These are phyloP conservation scores for Eclectus roratus DNA, from an alignment of 2,113 vertebrate species.

Conservation along the genomic window DNA sequence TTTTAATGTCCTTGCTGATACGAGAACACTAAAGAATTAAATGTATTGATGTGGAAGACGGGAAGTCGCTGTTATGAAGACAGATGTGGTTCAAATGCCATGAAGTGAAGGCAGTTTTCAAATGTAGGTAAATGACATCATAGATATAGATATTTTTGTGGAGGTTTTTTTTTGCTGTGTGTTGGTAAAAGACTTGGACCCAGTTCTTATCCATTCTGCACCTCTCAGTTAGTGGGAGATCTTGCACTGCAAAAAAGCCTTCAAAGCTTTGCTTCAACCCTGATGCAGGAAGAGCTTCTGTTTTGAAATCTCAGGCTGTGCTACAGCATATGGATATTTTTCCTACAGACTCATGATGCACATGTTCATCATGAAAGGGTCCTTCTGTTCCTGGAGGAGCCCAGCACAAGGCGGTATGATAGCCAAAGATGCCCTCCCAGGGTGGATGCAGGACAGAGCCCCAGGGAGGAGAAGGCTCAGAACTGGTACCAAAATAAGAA, in stretches of 20 bases:
- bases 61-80: neutral
- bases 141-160: neutral
- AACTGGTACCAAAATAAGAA: neutral
- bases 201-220: neutral
- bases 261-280: neutral
- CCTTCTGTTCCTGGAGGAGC: neutral
- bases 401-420: accelerated
- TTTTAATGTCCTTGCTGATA: neutral
- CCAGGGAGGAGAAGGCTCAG: neutral
- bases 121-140: neutral
- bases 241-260: neutral
- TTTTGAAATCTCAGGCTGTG: neutral
- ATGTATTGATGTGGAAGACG: neutral
- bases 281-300: neutral
- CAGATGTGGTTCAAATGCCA: neutral
- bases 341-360: neutral
- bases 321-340: neutral
- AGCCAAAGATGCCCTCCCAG: neutral
- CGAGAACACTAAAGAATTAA: neutral
- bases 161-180: neutral
- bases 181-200: neutral
- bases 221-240: neutral
- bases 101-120: neutral
- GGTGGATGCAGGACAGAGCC: neutral
- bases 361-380: neutral